Conservation (phyloP, 2,797 vertebrate species). For the Oreochromis grahami region DNA sequence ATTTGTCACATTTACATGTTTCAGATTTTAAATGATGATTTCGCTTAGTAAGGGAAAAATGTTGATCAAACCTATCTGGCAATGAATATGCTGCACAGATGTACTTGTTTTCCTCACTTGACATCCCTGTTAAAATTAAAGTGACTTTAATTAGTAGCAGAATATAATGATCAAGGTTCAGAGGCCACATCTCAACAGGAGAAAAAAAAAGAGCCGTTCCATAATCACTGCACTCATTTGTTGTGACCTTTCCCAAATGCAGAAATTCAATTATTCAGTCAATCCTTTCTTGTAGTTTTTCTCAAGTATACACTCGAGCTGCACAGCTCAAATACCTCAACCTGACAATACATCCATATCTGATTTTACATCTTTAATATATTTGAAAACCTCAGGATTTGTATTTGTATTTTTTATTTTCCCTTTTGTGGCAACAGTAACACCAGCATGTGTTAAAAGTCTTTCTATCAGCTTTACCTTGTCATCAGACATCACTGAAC, state of each 20-base stretch:
- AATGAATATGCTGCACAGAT: background rate
- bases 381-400: conserved; percentile 47
- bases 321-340: conserved; percentile 24
- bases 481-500: conserved; percentile 21
- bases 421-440: background rate
- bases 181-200: conserved; percentile 12
- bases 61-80: background rate
- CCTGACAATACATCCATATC: conserved; percentile 36
- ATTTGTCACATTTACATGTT: background rate
- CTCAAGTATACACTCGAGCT: conserved; percentile 16
- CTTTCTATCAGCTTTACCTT: conserved; percentile 19
- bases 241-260: conserved; percentile 47
- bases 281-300: conserved; percentile 19
- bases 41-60: background rate
- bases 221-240: conserved; percentile 22
- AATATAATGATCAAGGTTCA: conserved; percentile 28
- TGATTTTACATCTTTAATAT: conserved; percentile 55
- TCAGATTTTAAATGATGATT: background rate
- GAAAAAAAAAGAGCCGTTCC: background rate
- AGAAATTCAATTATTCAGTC: conserved; percentile 50
- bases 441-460: conserved; percentile 1
- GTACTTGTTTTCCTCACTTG: background rate
- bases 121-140: background rate
- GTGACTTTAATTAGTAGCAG: conserved; percentile 30
- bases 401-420: conserved; percentile 36